Conservation (phyloP, 2,888 invertebrate species). For the Cataglyphis albicans region DNA sequence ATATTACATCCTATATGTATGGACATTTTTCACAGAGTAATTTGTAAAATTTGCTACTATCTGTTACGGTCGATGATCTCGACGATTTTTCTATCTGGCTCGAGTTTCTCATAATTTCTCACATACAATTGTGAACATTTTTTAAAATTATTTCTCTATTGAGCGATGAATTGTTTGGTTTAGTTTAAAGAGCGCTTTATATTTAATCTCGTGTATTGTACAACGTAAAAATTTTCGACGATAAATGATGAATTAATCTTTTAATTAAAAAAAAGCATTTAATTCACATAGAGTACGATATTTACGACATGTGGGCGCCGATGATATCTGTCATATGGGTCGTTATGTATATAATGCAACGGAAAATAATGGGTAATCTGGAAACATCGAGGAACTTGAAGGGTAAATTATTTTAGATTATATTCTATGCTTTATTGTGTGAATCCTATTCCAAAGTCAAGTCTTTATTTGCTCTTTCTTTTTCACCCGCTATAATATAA, state of each 20-base stretch:
- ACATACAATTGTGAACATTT: not conserved
- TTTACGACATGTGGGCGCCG: slow-evolving; percentile 78
- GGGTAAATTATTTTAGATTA: slow-evolving; percentile 58
- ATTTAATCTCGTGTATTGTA: not conserved
- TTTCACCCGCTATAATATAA: not conserved
- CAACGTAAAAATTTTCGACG: not conserved
- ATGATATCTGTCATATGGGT: slow-evolving; percentile 78
- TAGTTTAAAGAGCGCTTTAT: not conserved
- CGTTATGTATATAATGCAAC: slow-evolving; percentile 76
- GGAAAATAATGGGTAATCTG: slow-evolving; percentile 59
- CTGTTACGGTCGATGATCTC: slow-evolving; percentile 60
- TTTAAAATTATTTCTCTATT: not conserved
- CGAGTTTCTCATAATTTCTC: slow-evolving; percentile 30
- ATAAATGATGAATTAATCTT: not conserved
- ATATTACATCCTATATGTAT: slow-evolving; percentile 39
- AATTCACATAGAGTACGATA: not conserved
- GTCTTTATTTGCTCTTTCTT: not conserved
- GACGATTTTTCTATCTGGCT: slow-evolving; percentile 11
- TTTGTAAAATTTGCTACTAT: slow-evolving; percentile 45
- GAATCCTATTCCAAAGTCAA: not conserved
- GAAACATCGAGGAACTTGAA: slow-evolving; percentile 24
- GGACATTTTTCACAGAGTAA: slow-evolving; percentile 55
- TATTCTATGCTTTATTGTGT: not conserved
- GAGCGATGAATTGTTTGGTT: not conserved
- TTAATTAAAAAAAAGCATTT: not conserved